A percentile compares a stretch with the other conserved stretches of the same genome.
Conservation (phyloP, 1,140 invertebrate genomes). For the Leptonema lineaticorne region DNA sequence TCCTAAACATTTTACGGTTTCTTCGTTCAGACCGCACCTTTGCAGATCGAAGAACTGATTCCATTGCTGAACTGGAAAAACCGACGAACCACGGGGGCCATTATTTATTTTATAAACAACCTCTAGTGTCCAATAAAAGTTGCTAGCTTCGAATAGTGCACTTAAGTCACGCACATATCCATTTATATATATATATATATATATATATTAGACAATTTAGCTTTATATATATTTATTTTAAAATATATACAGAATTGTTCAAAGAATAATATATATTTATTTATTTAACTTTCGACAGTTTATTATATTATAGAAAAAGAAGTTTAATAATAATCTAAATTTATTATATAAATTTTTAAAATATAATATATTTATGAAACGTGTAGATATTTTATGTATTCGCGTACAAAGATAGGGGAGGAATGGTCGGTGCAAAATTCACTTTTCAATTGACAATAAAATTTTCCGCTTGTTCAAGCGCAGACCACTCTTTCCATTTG, state of each 20-base stretch:
- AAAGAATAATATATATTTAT: no score
- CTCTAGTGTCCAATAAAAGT: slow-evolving; percentile 37
- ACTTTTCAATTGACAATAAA: slow-evolving; percentile 19
- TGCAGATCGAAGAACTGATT: not conserved
- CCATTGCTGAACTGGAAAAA: not conserved
- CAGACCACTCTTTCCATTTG: slow-evolving; percentile 19
- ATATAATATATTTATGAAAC: no score
- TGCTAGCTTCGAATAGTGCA: slow-evolving; percentile 24
- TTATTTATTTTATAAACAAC: slow-evolving; percentile 39
- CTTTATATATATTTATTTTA: no score
- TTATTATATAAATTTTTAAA: no score
- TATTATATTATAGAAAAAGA: no score
- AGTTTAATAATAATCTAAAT: no score
- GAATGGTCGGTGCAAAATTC: slow-evolving; percentile 19
- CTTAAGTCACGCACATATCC: slow-evolving; percentile 22
- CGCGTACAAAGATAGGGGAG: no score
- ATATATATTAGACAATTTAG: no score
- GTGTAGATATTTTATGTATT: no score
- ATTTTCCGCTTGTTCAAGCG: slow-evolving; percentile 19
- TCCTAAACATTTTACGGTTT: slow-evolving; percentile 35
- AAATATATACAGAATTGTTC: no score
- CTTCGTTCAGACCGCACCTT: no score
- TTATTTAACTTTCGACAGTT: no score
- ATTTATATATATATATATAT: not conserved
- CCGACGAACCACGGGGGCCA: not conserved